Evolutionary conservation across 2,113 vertebrate genomes (phyloP).

Genomic region (Oceanites oceanicus): DNA sequence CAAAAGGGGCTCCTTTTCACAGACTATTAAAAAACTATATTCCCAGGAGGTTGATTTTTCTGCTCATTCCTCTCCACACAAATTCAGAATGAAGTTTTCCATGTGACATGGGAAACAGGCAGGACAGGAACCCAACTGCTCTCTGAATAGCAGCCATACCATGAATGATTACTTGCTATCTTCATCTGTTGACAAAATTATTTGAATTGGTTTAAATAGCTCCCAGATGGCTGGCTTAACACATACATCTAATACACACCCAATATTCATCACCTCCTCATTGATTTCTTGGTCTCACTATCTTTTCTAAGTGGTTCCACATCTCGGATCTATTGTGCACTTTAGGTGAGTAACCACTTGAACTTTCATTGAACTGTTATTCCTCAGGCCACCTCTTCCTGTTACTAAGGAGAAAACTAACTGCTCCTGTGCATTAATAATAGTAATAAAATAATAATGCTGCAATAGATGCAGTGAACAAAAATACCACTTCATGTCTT

Average conservation of each 20-base stretch:
- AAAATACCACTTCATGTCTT: not conserved
- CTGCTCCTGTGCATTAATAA: not conserved
- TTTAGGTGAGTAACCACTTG: not conserved
- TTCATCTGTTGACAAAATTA: not conserved
- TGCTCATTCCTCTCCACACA: not conserved
- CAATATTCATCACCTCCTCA: not conserved
- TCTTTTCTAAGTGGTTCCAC: not conserved
- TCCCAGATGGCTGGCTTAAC: not conserved
- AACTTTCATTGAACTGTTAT: conserved; percentile 7
- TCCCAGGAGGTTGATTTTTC: not conserved
- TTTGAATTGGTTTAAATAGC: not conserved
- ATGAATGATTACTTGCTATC: not conserved
- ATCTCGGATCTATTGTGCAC: accelerated
- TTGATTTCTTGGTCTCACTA: not conserved
- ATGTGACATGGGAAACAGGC: not conserved
- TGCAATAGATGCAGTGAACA: not conserved
- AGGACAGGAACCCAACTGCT: not conserved
- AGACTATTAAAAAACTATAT: not conserved
- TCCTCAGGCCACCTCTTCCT: not conserved
- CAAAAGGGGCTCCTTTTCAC: not conserved
- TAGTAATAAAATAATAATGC: not conserved
- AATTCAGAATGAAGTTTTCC: not conserved
- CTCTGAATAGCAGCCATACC: not conserved
- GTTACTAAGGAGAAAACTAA: not conserved
- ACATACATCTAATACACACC: not conserved